Base-by-base conservation (phyloP, 2,888 invertebrate species). In the Noctua comes region DNA sequence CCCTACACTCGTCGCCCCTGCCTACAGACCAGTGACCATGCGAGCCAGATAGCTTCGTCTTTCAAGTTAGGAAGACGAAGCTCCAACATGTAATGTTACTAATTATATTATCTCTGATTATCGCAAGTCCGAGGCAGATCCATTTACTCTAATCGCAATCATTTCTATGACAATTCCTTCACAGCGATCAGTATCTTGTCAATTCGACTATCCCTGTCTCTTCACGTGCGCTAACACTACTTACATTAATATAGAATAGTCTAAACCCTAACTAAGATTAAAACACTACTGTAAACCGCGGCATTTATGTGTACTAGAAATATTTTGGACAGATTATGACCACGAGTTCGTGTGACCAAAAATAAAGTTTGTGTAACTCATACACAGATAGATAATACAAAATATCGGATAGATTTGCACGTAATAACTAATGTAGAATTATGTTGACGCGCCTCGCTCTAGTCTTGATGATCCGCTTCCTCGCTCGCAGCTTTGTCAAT, bases 251-350 rank as follows among this genome's bases (percentile, higher is more conserved):
- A 87, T 84, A 91, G 86, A 89, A 90, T 89, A 91, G 83, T 90
- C 87, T 90, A 92, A 91, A 89, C 88, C 84, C 84, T 90, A 90
- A 89, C 78, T 90, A 85, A 80, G 83, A 87, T 90, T 43, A 66
- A 89, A 85, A 88, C 88, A 86, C 90, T 91, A 91, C 90, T 88
- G 76, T 80, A 85, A 88, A 90, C 87, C 87, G 85, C 90, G 88
- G 83, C 87, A 86, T 83, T 86, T 81, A 75, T 77, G 86, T 88
- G 89, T 88, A 88, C 86, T 89, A 89, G 77, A 80, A 36, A 90
- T 86, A 88, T 93, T 94, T 92, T 95, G 96, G 96, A 96, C 96
- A 95, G 95, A 95, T 95, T 93, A 93, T 93, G 93, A 93, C 93
- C 92, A 92, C 91, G 91, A 92, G 90, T 91, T 89, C 78, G 88